A percentile compares a stretch with the other conserved stretches of the same genome.
phyloP scores from a whole-genome alignment of 2,888 invertebrate genomes.

The Sialis fuliginosa region DNA sequence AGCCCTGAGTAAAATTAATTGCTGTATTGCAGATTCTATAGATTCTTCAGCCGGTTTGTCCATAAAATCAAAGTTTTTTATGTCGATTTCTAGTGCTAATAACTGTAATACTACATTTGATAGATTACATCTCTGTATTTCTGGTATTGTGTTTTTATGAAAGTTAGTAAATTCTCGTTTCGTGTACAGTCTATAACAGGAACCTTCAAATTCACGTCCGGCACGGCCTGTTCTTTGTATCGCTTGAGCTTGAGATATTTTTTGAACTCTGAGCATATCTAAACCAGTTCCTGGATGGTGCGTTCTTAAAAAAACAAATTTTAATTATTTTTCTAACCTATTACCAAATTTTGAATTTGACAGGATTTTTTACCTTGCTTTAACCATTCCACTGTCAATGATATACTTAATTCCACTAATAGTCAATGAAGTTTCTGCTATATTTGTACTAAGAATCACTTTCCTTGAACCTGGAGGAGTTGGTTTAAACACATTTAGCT shows the following conservation, averaged over 20 bases:
- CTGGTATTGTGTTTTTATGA: constrained; percentile 58
- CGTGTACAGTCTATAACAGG: constrained; percentile 77
- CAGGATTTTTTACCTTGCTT: constrained; percentile 42
- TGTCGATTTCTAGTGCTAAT: constrained; percentile 67
- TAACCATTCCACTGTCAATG: constrained; percentile 83
- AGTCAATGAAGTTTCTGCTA: constrained; percentile 95
- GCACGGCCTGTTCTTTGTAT: constrained; percentile 88
- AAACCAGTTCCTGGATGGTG: constrained; percentile 69
- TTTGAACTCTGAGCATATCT: constrained; percentile 63
- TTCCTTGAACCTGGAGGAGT: constrained; percentile 63
- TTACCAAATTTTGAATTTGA: no score
- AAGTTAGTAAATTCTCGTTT: constrained; percentile 55
- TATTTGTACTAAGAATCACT: constrained; percentile 88
- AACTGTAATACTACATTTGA: constrained; percentile 61
- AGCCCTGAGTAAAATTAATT: constrained; percentile 51
- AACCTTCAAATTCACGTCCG: constrained; percentile 70
- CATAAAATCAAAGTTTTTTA: constrained; percentile 74
- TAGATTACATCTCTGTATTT: constrained; percentile 60
- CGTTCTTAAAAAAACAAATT: constrained; percentile 27
- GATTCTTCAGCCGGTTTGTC: constrained; percentile 68
- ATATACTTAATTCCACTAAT: constrained; percentile 84
- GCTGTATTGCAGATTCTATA: constrained; percentile 41
- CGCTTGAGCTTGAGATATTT: constrained; percentile 80
- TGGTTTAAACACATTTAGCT: constrained; percentile 69
- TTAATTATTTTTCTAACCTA: background rate